Percentiles rank a stretch among this genome's conserved stretches.
These are phyloP conservation scores for Brachionus rotundiformis DNA, from an alignment of 1,140 invertebrate species.

Conservation along the genomic window DNA sequence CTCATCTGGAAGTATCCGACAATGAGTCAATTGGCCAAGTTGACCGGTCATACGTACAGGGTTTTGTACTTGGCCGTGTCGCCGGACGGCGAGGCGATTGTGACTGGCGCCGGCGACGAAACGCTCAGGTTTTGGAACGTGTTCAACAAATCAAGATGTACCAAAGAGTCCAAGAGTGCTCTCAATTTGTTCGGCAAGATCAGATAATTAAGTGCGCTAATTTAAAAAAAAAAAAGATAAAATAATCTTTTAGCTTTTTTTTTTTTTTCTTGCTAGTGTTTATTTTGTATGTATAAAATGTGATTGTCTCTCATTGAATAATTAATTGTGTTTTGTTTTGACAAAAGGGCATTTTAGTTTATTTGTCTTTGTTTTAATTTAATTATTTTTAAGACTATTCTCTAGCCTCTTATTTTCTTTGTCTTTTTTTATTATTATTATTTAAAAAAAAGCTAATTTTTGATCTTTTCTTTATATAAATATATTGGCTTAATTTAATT, in stretches of 20 bases:
- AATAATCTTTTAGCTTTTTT: background rate
- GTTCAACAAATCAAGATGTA: slow-evolving; percentile 89
- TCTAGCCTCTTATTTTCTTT: background rate
- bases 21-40: slow-evolving; percentile 91
- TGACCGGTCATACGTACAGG: slow-evolving; percentile 94
- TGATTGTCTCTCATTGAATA: slow-evolving; percentile 8
- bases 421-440: background rate
- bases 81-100: slow-evolving; percentile 97
- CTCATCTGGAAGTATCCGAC: slow-evolving; percentile 99
- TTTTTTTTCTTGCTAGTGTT: background rate
- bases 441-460: slow-evolving; percentile 22
- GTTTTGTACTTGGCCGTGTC: slow-evolving; percentile 90
- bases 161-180: slow-evolving; percentile 55
- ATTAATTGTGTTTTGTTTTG: background rate
- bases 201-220: slow-evolving; percentile 22
- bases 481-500: slow-evolving; percentile 13
- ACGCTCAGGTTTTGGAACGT: slow-evolving; percentile 99
- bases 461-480: background rate
- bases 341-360: background rate
- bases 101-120: slow-evolving; percentile 98
- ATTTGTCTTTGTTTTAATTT: background rate
- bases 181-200: slow-evolving; percentile 52
- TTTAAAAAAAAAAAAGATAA: background rate
- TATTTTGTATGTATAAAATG: background rate
- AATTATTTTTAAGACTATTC: background rate